Evolutionary conservation across 2,113 vertebrate genomes (phyloP).

Genomic region (Istiophorus platypterus): DNA sequence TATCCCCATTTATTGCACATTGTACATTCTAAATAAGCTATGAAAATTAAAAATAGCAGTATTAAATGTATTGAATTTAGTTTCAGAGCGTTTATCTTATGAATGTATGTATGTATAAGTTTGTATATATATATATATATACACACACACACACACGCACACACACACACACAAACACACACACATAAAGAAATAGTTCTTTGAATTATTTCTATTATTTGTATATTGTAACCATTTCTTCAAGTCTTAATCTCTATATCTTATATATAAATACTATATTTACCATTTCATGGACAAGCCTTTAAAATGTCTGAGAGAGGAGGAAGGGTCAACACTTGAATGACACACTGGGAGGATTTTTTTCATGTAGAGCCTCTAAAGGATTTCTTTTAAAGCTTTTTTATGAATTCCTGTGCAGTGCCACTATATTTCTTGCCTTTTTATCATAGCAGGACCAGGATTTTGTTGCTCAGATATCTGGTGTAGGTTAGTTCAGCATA

Average conservation of each 20-base stretch:
- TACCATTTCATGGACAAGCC: conserved; percentile 29
- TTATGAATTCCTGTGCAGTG: neutral
- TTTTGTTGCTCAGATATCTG: conserved; percentile 31
- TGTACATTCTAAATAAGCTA: too few species aligned
- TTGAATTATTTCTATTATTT: too few species aligned
- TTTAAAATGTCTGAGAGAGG: conserved; percentile 1
- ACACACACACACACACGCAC: too few species aligned
- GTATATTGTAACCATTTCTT: neutral
- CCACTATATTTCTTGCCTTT: conserved; percentile 27
- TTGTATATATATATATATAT: too few species aligned
- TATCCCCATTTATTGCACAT: too few species aligned
- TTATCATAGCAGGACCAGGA: conserved; percentile 49
- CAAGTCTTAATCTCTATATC: too few species aligned
- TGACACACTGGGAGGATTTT: neutral
- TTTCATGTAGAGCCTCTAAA: conserved; percentile 5
- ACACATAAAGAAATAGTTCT: too few species aligned
- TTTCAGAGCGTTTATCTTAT: too few species aligned
- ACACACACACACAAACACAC: too few species aligned
- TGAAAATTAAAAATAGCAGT: neutral
- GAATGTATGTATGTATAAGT: too few species aligned
- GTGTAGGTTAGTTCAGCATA: conserved; percentile 67
- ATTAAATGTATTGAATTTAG: neutral
- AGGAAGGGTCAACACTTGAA: neutral
- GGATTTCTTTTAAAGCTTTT: neutral
- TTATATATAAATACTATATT: too few species aligned